Evolutionary conservation across 2,113 vertebrate species (phyloP).

Genomic region (Odobenus rosmarus): DNA sequence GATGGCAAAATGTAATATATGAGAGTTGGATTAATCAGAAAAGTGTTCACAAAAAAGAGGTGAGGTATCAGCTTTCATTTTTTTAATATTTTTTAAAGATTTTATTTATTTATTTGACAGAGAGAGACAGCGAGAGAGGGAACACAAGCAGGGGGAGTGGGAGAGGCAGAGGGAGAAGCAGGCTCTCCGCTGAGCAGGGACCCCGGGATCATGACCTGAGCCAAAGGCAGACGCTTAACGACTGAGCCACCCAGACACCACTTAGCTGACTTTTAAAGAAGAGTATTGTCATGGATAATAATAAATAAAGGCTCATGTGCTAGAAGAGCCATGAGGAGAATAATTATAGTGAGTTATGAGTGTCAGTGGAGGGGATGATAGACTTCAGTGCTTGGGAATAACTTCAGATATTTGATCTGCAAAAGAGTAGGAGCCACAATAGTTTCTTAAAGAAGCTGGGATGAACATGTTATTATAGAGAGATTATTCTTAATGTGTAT

Average conservation of each 20-base stretch:
- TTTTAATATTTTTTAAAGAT: no score
- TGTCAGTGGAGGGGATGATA: background rate
- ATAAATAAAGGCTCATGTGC: background rate
- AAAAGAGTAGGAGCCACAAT: background rate
- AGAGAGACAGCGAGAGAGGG: no score
- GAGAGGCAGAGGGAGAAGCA: no score
- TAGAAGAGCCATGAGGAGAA: background rate
- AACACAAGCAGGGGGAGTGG: no score
- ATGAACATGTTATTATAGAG: background rate
- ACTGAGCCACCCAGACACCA: no score
- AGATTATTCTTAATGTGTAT: background rate
- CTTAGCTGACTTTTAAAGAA: background rate
- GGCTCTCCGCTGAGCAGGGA: no score
- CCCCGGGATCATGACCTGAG: no score
- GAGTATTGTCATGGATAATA: background rate
- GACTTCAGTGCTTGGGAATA: background rate
- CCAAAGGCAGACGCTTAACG: no score
- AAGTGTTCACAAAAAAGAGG: background rate
- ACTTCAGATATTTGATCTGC: background rate
- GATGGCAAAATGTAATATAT: background rate
- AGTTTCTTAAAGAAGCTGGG: background rate
- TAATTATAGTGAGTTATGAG: background rate
- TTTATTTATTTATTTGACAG: no score
- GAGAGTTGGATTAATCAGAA: background rate
- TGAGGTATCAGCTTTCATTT: background rate